Percentiles rank a stretch among this genome's conserved stretches.
Conservation (phyloP, 2,888 invertebrate genomes). For the Gryllus longicercus region DNA sequence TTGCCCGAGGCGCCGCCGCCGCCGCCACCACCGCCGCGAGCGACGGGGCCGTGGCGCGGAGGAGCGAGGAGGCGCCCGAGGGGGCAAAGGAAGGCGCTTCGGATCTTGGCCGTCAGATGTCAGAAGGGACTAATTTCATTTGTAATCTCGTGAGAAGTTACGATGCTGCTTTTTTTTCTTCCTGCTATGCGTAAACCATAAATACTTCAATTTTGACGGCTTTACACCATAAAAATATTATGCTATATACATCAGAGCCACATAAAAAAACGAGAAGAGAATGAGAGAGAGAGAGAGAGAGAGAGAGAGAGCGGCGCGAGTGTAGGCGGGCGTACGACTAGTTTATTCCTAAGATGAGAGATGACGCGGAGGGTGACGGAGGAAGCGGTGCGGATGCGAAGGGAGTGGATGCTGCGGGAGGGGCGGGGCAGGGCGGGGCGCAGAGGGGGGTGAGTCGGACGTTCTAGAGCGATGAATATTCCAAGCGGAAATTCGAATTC, state of each 20-base stretch:
- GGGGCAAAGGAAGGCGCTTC: no score
- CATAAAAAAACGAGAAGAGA: slow-evolving; percentile 22
- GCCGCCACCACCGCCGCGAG: not conserved
- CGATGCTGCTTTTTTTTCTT: not conserved
- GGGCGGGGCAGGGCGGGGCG: not conserved
- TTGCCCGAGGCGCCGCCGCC: no score
- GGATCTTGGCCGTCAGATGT: slow-evolving; percentile 28
- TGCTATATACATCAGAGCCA: slow-evolving; percentile 21
- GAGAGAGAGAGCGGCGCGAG: not conserved
- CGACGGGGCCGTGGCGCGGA: no score
- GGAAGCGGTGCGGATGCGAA: not conserved
- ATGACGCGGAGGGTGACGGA: not conserved
- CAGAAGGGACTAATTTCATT: slow-evolving; percentile 34
- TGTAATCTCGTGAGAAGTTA: slow-evolving; percentile 28
- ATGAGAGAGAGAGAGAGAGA: not conserved
- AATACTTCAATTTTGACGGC: slow-evolving; percentile 33
- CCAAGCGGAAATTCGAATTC: slow-evolving; percentile 32
- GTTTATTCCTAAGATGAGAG: not conserved
- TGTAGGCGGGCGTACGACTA: not conserved
- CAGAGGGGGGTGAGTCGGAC: not conserved
- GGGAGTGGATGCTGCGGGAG: no score
- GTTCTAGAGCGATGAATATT: slow-evolving; percentile 30
- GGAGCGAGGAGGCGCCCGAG: no score
- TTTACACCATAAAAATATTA: not conserved
- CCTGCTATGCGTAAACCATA: slow-evolving; percentile 29